Evolutionary conservation across 2,888 invertebrate species (phyloP).

Genomic region (Phengaris arion): DNA sequence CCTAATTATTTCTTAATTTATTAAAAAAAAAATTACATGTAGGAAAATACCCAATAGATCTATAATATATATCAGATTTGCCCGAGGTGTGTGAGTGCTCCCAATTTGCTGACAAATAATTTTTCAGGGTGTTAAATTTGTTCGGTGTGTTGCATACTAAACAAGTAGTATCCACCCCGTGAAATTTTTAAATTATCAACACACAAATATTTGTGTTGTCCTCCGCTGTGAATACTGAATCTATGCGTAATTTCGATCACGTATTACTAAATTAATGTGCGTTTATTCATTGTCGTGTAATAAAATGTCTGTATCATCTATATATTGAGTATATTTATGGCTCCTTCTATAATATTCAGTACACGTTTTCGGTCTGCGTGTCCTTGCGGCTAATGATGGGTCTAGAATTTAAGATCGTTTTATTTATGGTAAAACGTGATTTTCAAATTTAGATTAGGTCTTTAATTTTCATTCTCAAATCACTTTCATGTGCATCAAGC

Average conservation of each 20-base stretch:
- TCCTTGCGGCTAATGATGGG: neutral
- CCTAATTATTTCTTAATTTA: no score
- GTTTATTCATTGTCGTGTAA: slow-evolving; percentile 29
- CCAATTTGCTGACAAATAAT: slow-evolving; percentile 12
- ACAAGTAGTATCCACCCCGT: neutral
- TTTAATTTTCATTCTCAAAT: neutral
- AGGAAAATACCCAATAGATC: no score
- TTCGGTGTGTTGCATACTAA: neutral
- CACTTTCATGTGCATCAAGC: neutral
- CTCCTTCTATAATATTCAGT: neutral
- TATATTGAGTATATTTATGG: slow-evolving; percentile 13
- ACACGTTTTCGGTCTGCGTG: slow-evolving; percentile 4
- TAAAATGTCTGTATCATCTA: slow-evolving; percentile 21
- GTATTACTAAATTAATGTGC: slow-evolving; percentile 32
- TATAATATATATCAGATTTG: neutral
- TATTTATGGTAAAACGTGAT: no score
- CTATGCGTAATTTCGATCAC: slow-evolving; percentile 33
- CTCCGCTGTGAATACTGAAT: slow-evolving; percentile 31
- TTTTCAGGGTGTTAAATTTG: slow-evolving; percentile 4
- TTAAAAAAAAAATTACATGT: no score
- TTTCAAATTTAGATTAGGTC: no score
- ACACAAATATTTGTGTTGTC: slow-evolving; percentile 30
- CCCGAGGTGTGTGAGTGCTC: neutral
- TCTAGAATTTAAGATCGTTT: neutral
- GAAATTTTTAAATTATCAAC: slow-evolving; percentile 16